These are phyloP conservation scores for chimpanzee (Pan troglodytes) DNA, from an alignment of 2,113 vertebrate species.

Conservation along the genomic window DNA sequence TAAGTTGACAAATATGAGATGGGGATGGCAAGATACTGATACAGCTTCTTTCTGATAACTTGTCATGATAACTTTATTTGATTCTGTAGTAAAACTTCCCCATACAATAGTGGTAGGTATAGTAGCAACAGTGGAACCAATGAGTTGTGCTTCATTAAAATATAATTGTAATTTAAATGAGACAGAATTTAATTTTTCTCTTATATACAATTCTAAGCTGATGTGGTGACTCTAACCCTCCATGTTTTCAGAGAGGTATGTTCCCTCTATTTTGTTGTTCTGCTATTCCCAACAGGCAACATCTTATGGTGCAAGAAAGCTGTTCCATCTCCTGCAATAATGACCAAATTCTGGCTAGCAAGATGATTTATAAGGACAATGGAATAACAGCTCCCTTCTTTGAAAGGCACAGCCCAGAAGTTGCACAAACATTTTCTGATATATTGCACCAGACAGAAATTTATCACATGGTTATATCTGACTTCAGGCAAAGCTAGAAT, in stretches of 20 bases:
- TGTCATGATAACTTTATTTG: not conserved
- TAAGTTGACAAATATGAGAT: not conserved
- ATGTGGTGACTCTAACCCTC: too few species aligned
- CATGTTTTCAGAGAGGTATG: not conserved
- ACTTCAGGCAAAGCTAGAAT: not conserved
- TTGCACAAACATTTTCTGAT: not conserved
- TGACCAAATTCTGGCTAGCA: not conserved
- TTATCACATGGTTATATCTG: not conserved
- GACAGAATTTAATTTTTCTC: not conserved
- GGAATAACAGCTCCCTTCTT: not conserved
- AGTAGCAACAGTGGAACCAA: not conserved
- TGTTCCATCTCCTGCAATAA: not conserved
- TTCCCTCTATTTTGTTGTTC: not conserved
- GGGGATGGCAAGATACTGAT: not conserved
- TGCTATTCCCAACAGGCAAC: not conserved
- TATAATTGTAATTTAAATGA: not conserved
- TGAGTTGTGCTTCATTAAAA: not conserved
- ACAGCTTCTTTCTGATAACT: not conserved
- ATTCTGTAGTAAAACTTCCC: not conserved
- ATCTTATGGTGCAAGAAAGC: not conserved
- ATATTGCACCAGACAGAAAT: not conserved
- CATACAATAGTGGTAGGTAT: not conserved
- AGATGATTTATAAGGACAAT: not conserved
- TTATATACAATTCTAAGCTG: not conserved
- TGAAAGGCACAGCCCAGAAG: not conserved